Evolutionary conservation across 2,113 vertebrate species (phyloP).

Genomic region (Engystomops pustulosus): DNA sequence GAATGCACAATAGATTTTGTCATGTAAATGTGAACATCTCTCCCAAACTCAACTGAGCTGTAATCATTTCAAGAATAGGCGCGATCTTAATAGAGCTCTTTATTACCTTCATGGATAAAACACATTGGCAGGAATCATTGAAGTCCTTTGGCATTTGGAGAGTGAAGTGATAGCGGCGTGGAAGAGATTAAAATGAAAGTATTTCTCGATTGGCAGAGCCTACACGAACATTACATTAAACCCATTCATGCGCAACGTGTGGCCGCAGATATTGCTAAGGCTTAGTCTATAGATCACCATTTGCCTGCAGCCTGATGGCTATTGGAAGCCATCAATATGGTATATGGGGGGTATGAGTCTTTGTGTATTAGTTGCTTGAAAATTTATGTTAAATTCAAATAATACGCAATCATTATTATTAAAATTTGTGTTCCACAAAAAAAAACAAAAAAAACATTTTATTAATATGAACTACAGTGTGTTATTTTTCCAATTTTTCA

Average conservation of each 20-base stretch:
- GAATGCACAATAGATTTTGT: slow-evolving; percentile 54
- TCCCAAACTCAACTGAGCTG: slow-evolving; percentile 18
- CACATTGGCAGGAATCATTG: slow-evolving; percentile 32
- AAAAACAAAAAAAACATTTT: too few species aligned
- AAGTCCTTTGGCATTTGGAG: slow-evolving; percentile 10
- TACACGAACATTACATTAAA: slow-evolving; percentile 14
- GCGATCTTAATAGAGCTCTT: slow-evolving; percentile 31
- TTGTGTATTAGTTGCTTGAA: too few species aligned
- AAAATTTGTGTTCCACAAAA: too few species aligned
- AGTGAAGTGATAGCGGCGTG: slow-evolving; percentile 2
- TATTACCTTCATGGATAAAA: slow-evolving; percentile 46
- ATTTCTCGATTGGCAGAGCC: slow-evolving; percentile 1
- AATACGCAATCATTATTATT: neutral
- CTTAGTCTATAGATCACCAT: neutral
- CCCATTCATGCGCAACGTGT: neutral
- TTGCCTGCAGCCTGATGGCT: neutral
- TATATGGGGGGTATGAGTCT: too few species aligned
- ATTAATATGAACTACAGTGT: too few species aligned
- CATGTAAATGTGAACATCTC: slow-evolving; percentile 32
- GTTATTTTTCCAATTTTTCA: too few species aligned
- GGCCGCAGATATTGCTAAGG: neutral
- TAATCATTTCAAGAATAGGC: slow-evolving; percentile 45
- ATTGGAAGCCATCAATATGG: neutral
- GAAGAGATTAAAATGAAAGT: neutral
- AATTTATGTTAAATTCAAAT: neutral